These are phyloP conservation scores for Maccullochella peelii DNA, from an alignment of 2,113 vertebrate genomes.

Conservation along the genomic window DNA sequence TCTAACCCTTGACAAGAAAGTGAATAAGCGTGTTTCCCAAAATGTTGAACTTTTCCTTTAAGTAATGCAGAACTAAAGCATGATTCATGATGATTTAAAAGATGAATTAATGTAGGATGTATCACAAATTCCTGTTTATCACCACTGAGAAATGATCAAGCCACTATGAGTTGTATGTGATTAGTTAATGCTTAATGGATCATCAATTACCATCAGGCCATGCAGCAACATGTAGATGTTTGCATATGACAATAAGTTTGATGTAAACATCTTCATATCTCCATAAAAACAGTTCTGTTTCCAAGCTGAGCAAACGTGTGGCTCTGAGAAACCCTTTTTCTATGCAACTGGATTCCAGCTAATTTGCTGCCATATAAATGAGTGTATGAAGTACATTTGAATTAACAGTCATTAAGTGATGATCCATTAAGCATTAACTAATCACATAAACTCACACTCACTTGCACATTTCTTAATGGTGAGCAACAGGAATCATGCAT, in stretches of 20 bases:
- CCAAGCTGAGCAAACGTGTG: not conserved
- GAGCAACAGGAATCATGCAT: not conserved
- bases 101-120: not conserved
- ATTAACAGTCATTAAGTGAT: constrained; percentile 39
- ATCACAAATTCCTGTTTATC: not conserved
- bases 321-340: not conserved
- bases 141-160: not conserved
- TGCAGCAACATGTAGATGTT: constrained; percentile 8
- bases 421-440: constrained; percentile 36
- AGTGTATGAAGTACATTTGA: constrained; percentile 28
- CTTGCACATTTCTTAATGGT: constrained; percentile 31
- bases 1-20: not conserved
- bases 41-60: not conserved
- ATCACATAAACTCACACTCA: constrained; percentile 32
- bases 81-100: constrained; percentile 20
- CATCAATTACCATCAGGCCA: not conserved
- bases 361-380: constrained; percentile 36
- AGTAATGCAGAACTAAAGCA: not conserved
- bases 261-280: not conserved
- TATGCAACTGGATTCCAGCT: constrained; percentile 14
- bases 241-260: not conserved
- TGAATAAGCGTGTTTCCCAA: not conserved
- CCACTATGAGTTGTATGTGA: constrained; percentile 4
- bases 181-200: not conserved
- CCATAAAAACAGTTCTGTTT: not conserved